phyloP scores from a whole-genome alignment of 2,113 vertebrate species.

The Paralichthys olivaceus region DNA sequence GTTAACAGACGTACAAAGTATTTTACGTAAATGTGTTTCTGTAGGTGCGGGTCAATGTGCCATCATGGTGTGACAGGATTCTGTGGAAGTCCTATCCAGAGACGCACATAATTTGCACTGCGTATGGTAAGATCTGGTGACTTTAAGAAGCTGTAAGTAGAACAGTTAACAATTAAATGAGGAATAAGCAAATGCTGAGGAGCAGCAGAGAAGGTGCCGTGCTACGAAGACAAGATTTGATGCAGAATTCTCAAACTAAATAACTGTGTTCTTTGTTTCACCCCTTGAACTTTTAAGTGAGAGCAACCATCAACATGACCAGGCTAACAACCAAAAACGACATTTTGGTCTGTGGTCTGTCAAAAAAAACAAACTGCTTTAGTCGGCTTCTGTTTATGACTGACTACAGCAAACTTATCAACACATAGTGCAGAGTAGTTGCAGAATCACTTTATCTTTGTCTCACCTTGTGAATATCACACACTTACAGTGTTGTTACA shows the following conservation, averaged over 20 bases:
- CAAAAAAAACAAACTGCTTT: conserved; percentile 54
- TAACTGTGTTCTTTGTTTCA: not conserved
- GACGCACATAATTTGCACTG: conserved; percentile 85
- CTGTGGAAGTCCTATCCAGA: conserved; percentile 91
- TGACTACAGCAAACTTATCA: conserved; percentile 11
- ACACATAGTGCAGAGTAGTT: not conserved
- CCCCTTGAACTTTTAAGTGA: conserved; percentile 12
- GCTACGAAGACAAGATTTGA: conserved; percentile 7
- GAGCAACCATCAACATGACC: conserved; percentile 11
- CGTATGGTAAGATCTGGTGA: conserved; percentile 84
- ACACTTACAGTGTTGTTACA: not conserved
- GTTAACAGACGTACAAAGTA: not conserved
- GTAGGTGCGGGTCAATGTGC: conserved; percentile 88
- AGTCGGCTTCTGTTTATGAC: conserved; percentile 25
- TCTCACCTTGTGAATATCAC: not conserved
- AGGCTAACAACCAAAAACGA: conserved; percentile 3
- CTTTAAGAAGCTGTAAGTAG: no score
- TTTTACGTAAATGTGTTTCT: conserved; percentile 31
- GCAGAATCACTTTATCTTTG: not conserved
- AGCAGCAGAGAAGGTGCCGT: not conserved
- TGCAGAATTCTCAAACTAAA: conserved; percentile 15
- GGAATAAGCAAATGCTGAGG: not conserved
- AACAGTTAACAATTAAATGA: not conserved
- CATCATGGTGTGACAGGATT: conserved; percentile 91
- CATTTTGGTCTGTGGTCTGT: conserved; percentile 52